A percentile compares a stretch with the other conserved stretches of the same genome.
Conservation (phyloP, 2,888 invertebrate species). For the Sthenelais limicola region DNA sequence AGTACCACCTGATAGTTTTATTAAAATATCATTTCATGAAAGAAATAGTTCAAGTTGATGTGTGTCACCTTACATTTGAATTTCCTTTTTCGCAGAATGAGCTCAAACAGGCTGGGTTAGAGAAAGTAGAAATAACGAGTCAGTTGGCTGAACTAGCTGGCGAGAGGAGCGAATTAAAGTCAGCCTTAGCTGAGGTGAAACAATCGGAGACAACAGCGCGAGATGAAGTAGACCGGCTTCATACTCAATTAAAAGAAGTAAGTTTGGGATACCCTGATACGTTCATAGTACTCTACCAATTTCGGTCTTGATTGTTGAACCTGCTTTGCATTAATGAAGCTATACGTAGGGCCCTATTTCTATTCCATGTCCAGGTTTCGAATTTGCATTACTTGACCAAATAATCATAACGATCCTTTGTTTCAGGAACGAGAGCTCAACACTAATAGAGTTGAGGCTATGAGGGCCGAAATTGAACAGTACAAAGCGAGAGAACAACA, state of each 20-base stretch:
- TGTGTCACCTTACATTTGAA: no score
- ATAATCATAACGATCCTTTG: no score
- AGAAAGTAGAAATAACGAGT: slow-evolving; percentile 61
- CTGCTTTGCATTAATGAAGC: no score
- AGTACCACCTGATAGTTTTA: no score
- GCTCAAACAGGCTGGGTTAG: slow-evolving; percentile 61
- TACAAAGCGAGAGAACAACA: slow-evolving; percentile 64
- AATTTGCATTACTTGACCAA: not conserved
- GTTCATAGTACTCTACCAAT: no score
- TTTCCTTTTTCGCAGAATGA: slow-evolving; percentile 62
- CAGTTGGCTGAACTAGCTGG: slow-evolving; percentile 63
- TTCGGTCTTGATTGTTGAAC: no score
- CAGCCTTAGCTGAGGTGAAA: slow-evolving; percentile 61
- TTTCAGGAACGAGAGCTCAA: slow-evolving; percentile 60
- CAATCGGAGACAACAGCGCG: slow-evolving; percentile 61
- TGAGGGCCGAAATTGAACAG: slow-evolving; percentile 64
- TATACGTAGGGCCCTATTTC: no score
- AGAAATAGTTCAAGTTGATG: no score
- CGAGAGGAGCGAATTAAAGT: slow-evolving; percentile 56
- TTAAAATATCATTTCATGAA: no score
- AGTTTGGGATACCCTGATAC: no score
- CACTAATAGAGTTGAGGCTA: slow-evolving; percentile 57
- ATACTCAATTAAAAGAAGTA: slow-evolving; percentile 54
- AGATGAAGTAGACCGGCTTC: slow-evolving; percentile 59
- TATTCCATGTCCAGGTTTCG: no score